These are phyloP conservation scores for Murina feae DNA, from an alignment of 2,113 vertebrate species.

Conservation along the genomic window DNA sequence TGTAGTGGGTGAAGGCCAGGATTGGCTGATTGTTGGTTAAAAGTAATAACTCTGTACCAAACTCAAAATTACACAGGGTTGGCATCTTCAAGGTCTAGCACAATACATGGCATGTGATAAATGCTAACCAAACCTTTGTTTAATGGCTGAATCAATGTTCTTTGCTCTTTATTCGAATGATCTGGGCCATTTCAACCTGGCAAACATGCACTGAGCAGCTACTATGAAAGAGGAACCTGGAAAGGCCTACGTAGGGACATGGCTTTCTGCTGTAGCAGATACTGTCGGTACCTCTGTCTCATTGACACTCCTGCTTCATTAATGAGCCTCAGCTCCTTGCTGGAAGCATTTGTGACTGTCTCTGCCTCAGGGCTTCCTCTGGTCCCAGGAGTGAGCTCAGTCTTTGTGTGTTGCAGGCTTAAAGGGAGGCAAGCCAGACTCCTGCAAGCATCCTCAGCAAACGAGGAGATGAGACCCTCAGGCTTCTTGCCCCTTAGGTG, in stretches of 20 bases:
- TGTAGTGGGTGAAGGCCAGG: background rate
- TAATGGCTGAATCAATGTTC: background rate
- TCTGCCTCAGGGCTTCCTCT: background rate
- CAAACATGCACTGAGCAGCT: background rate
- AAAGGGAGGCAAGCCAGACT: background rate
- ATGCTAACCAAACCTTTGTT: background rate
- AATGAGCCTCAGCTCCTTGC: background rate
- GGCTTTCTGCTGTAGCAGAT: background rate
- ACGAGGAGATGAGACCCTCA: background rate
- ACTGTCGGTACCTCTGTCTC: background rate
- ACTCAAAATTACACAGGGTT: background rate
- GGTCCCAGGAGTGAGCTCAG: background rate
- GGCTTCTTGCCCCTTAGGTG: background rate
- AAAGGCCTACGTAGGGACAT: background rate
- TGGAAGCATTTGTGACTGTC: background rate
- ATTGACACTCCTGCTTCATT: background rate
- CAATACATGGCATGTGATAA: background rate
- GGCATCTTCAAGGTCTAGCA: background rate
- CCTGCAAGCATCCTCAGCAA: background rate
- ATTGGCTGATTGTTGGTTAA: background rate
- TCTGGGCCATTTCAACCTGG: background rate
- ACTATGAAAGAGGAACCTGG: background rate
- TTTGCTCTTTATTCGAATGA: background rate
- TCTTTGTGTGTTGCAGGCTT: background rate
- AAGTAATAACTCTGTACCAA: background rate